Conservation (phyloP, 1,140 invertebrate genomes). For the Drosophila burlai region DNA sequence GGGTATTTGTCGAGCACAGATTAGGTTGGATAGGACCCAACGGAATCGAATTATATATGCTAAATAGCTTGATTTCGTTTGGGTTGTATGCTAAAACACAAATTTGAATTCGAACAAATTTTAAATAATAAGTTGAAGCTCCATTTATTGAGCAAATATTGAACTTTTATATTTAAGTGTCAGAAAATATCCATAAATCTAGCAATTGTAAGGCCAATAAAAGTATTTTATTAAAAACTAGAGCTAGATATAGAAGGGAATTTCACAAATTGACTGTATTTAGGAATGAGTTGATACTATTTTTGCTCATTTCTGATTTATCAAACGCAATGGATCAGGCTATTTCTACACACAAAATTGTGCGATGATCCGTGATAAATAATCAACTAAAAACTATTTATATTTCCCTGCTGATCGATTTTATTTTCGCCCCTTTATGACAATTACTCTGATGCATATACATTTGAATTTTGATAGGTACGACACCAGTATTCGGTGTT, state of each 20-base stretch:
- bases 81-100: background rate
- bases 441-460: slow-evolving; percentile 16
- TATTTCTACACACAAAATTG: background rate
- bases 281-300: too few relatives aligned
- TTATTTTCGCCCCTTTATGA: slow-evolving; percentile 13
- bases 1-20: slow-evolving; percentile 31
- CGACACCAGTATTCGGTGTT: background rate
- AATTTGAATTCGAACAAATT: background rate
- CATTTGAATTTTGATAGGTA: slow-evolving; percentile 24
- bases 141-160: background rate
- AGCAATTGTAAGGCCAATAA: background rate
- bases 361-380: background rate
- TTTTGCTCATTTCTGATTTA: background rate
- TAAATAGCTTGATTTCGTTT: slow-evolving; percentile 7
- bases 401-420: too few relatives aligned
- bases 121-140: background rate
- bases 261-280: background rate
- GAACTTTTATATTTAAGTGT: background rate
- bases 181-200: background rate
- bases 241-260: background rate
- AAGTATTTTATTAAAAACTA: background rate
- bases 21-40: background rate
- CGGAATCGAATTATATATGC: background rate
- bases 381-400: slow-evolving; percentile 16
- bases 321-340: too few relatives aligned